Conservation (phyloP, 2,888 invertebrate genomes). For the Melieria crassipennis region DNA sequence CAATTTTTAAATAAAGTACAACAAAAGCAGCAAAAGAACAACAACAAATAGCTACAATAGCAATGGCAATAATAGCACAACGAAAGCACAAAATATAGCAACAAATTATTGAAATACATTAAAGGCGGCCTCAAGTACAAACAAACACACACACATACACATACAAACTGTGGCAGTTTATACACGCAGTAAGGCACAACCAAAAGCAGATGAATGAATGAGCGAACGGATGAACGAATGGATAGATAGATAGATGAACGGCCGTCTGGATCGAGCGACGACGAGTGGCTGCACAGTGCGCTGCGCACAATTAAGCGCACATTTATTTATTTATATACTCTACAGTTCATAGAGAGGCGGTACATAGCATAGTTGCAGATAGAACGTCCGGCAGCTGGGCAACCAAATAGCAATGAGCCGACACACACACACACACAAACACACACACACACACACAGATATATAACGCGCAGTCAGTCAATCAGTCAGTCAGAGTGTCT, state of each 20-base stretch:
- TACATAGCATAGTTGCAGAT: no score
- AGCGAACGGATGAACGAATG: not conserved
- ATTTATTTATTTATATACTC: no score
- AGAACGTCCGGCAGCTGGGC: no score
- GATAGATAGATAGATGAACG: not conserved
- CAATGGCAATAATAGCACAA: not conserved
- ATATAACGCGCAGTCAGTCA: not conserved
- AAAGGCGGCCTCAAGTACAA: slow-evolving; percentile 1
- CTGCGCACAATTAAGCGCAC: no score
- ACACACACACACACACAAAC: not conserved
- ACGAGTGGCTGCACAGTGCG: no score
- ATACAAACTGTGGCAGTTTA: not conserved
- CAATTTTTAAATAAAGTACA: slow-evolving; percentile 38
- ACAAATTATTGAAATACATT: slow-evolving; percentile 19
- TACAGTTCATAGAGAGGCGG: no score
- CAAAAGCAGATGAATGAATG: not conserved
- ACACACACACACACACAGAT: not conserved
- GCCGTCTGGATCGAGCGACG: not conserved
- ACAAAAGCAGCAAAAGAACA: slow-evolving; percentile 18
- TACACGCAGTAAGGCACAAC: not conserved
- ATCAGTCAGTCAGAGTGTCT: no score
- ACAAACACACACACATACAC: not conserved
- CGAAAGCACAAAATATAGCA: not conserved
- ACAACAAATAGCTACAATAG: slow-evolving; percentile 23
- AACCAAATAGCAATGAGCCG: no score